Conservation (phyloP, 1,140 invertebrate species). For the Procambarus virginalis region DNA sequence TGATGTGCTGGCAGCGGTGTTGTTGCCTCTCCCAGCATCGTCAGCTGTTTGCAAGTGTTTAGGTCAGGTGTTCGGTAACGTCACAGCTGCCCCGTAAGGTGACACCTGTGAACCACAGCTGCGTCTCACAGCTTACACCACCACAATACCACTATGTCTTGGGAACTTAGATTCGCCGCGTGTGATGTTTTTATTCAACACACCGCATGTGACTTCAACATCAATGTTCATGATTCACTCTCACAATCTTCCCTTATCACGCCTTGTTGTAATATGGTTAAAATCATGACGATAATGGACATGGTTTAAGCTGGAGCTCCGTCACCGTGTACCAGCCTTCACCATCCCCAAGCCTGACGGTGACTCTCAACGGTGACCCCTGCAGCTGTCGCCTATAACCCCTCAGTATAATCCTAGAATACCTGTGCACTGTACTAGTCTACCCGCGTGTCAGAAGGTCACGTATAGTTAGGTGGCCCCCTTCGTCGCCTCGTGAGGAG, state of each 20-base stretch:
- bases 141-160: not conserved
- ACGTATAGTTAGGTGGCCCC: conserved; percentile 38
- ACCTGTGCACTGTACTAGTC: conserved; percentile 53
- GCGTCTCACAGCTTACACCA: not conserved
- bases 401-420: not conserved
- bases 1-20: not conserved
- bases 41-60: conserved; percentile 22
- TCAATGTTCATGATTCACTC: not conserved
- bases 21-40: not conserved
- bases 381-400: too few species aligned
- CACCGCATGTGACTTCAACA: not conserved
- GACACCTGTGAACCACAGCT: not conserved
- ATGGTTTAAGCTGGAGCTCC: too few species aligned
- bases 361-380: too few species aligned
- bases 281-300: too few species aligned
- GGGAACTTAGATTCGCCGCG: not conserved
- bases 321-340: too few species aligned
- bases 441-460: conserved; percentile 22
- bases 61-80: conserved; percentile 13
- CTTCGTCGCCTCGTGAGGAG: not conserved
- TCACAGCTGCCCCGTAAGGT: conserved; percentile 6
- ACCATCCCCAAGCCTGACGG: too few species aligned
- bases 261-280: too few species aligned
- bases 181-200: not conserved
- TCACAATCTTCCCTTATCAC: too few species aligned